Conservation (phyloP, 2,113 vertebrate species). For the Psettodes erumei region DNA sequence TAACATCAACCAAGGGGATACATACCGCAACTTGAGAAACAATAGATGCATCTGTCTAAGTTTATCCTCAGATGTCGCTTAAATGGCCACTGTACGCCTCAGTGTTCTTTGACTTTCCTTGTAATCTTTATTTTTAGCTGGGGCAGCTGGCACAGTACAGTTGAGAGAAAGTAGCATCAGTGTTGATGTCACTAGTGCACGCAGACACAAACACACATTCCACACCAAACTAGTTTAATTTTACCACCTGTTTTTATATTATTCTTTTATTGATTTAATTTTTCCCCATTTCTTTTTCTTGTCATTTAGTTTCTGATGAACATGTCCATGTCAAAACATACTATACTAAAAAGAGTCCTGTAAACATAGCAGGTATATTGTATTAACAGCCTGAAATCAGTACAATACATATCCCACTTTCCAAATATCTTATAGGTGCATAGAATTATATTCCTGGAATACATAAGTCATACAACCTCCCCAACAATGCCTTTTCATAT, state of each 20-base stretch:
- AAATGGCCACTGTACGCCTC: constrained; percentile 6
- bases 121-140: constrained; percentile 71
- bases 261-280: neutral
- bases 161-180: constrained; percentile 26
- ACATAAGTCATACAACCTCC: neutral
- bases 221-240: neutral
- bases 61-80: constrained; percentile 38
- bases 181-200: constrained; percentile 9
- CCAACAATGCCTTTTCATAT: constrained; percentile 27
- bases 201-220: neutral
- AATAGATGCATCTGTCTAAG: constrained; percentile 13
- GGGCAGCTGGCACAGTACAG: constrained; percentile 59
- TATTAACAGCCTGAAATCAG: neutral
- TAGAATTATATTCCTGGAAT: constrained; percentile 22
- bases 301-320: neutral
- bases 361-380: neutral
- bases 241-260: too few relatives aligned
- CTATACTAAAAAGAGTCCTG: neutral
- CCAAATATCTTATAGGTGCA: neutral
- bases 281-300: neutral
- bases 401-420: neutral
- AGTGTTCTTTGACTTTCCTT: constrained; percentile 54
- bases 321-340: neutral
- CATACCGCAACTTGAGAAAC: constrained; percentile 8
- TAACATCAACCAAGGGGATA: neutral